Percentiles rank a stretch among this genome's conserved stretches.
phyloP scores from a whole-genome alignment of 2,797 vertebrate genomes.

The Rhinophrynus dorsalis region DNA sequence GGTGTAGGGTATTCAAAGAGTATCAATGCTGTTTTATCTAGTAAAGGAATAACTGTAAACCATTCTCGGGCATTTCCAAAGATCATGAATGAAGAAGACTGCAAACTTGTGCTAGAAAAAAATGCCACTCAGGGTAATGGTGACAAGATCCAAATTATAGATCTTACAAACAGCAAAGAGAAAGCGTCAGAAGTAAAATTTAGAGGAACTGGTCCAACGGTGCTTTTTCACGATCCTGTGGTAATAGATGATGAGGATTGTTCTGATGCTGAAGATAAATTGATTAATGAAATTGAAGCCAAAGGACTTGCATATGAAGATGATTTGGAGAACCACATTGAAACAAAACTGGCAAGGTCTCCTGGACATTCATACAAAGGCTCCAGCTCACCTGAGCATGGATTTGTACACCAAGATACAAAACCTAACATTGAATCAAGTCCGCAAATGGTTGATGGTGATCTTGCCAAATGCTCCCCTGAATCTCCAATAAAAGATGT shows the following conservation, averaged over 20 bases:
- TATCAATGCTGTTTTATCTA: not conserved
- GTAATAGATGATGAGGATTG: not conserved
- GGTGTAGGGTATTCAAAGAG: not conserved
- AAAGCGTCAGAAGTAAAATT: not conserved
- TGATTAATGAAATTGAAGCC: not conserved
- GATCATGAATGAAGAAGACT: slow-evolving; percentile 17
- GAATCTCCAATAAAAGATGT: not conserved
- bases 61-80: not conserved
- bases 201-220: not conserved
- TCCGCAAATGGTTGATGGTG: not conserved
- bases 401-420: not conserved
- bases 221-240: not conserved
- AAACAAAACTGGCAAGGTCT: not conserved
- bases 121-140: slow-evolving; percentile 1
- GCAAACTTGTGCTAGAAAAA: slow-evolving; percentile 9
- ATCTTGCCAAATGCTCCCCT: not conserved
- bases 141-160: not conserved
- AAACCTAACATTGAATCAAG: not conserved
- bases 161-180: not conserved
- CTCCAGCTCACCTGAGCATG: not conserved
- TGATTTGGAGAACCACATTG: not conserved
- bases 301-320: not conserved
- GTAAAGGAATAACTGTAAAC: not conserved
- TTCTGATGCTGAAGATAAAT: not conserved
- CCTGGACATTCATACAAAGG: not conserved